Evolutionary conservation across 1,140 invertebrate genomes (phyloP), one percentile per base, ranked within the genome.

Genomic region (Drosophila sulfurigaster): DNA sequence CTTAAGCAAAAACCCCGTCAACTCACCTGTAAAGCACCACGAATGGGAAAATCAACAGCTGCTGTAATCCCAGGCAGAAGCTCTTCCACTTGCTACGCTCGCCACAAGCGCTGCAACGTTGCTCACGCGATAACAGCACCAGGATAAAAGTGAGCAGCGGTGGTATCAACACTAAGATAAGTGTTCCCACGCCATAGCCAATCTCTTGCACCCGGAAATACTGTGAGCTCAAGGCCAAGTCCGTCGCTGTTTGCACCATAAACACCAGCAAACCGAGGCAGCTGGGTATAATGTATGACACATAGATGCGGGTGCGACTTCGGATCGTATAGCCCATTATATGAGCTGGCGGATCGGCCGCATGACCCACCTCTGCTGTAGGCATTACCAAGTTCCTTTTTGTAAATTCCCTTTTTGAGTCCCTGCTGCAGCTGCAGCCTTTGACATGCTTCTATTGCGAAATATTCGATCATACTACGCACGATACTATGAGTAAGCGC

Each of bases 1-100:
- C 20, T 25, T 25, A 25, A 25, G 20, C 11, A 56, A n/a, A 54
- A 20, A 41, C 54, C 11, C 45, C n/a, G n/a, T 4, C 8, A 30
- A 66, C 81, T 92, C 91, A 96, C 95, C 95, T 95, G 77, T 95
- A 95, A 60, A 95, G 93, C n/a, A 94, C 94, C 82, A 95, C 94
- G 32, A 96, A 86, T 35, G 95, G 95, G 91, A 96, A 96, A 35
- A 94, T 92, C 6, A 95, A 49, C 66, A 95, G 93, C 76, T 94
- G 94, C 10, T 93, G 56, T 28, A 93, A 6, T 28, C 91, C 91
- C 46, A 78, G 38, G 25, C 51, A 49, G 81, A 78, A 71, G 83
- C 83, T 74, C 4, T 25, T 1, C 75, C 62, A 69, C 4, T 43
- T 64, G n/a, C 30, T 73, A 1, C 74, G 66, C 1, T 25, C 16